A percentile compares a stretch with the other conserved stretches of the same genome.
These are phyloP conservation scores for Hypselothyrea guttata DNA, from an alignment of 2,888 invertebrate species.

Conservation along the genomic window DNA sequence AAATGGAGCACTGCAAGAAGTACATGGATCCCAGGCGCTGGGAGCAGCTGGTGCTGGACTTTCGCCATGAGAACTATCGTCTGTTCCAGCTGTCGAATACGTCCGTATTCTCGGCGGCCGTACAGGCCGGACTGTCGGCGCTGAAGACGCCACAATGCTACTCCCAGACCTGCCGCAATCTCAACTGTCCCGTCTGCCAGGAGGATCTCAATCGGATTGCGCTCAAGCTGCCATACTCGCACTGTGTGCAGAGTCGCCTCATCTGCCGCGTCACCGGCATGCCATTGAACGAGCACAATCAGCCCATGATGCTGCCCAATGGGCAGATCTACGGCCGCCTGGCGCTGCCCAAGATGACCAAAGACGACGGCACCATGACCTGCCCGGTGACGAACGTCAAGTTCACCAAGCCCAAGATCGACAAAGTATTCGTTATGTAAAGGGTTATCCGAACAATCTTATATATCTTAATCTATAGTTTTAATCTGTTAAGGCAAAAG, in stretches of 20 bases:
- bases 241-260: constrained; percentile 97
- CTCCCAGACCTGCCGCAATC: constrained; percentile 87
- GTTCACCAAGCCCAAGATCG: constrained; percentile 94
- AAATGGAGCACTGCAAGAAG: constrained; percentile 87
- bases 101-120: constrained; percentile 94
- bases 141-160: constrained; percentile 96
- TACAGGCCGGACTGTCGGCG: constrained; percentile 93
- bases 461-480: too few relatives aligned
- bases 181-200: constrained; percentile 96
- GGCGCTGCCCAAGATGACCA: constrained; percentile 95
- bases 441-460: constrained; percentile 17
- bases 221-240: constrained; percentile 93
- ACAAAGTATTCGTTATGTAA: constrained; percentile 99
- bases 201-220: constrained; percentile 94
- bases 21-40: constrained; percentile 88
- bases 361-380: constrained; percentile 94
- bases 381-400: constrained; percentile 97
- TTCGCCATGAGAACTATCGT: constrained; percentile 96
- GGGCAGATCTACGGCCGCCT: constrained; percentile 98
- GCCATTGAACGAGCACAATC: constrained; percentile 98
- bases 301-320: constrained; percentile 99
- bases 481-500: constrained; percentile 39
- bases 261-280: constrained; percentile 95
- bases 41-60: constrained; percentile 93
- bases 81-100: constrained; percentile 96